phyloP scores from a whole-genome alignment of 2,888 invertebrate genomes.

The Drosophila anomelani region DNA sequence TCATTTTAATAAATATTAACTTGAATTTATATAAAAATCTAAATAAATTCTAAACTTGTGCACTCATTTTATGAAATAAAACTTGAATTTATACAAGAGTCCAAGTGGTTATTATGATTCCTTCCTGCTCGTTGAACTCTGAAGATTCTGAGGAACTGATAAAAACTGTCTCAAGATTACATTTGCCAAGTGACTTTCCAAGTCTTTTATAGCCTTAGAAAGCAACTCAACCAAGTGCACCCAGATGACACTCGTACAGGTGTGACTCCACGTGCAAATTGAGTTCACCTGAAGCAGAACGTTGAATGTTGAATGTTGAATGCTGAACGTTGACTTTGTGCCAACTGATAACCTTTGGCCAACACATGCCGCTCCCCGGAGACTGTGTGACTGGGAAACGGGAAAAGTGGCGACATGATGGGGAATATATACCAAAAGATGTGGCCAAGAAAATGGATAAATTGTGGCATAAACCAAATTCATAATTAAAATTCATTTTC shows the following conservation, averaged over 20 bases:
- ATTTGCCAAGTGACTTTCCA: background rate
- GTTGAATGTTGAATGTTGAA: too few species aligned
- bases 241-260: conserved; percentile 1
- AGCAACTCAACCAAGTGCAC: background rate
- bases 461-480: background rate
- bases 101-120: background rate
- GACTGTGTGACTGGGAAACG: background rate
- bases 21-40: too few species aligned
- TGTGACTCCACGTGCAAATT: conserved; percentile 29
- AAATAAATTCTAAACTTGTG: too few species aligned
- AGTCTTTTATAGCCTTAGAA: background rate
- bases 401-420: background rate
- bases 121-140: background rate
- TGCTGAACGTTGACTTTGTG: conserved; percentile 33
- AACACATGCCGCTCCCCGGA: conserved; percentile 2
- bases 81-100: too few species aligned
- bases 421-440: background rate
- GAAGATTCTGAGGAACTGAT: background rate
- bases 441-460: background rate
- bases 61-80: background rate
- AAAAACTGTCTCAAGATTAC: background rate
- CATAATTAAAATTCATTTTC: too few species aligned
- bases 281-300: conserved; percentile 17
- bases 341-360: conserved; percentile 25
- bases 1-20: background rate